A percentile compares a stretch with the other conserved stretches of the same genome.
Conservation (phyloP, 2,888 invertebrate species). For the Pyrrhia umbra region DNA sequence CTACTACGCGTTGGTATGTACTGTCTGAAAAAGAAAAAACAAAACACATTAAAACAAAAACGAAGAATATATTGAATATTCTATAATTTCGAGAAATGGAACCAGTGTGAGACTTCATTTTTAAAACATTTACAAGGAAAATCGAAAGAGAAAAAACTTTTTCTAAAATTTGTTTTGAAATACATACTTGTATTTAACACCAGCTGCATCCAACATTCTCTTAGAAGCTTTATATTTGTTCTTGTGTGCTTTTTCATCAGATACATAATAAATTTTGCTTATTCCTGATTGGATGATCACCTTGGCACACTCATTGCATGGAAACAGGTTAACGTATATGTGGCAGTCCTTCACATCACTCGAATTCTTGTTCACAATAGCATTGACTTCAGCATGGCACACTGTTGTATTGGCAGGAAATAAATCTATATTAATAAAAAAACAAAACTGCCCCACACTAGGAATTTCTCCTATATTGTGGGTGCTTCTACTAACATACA, state of each 20-base stretch:
- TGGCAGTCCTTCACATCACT: conserved; percentile 94
- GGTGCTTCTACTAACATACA: too few species aligned
- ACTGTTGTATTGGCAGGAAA: too few species aligned
- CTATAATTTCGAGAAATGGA: too few species aligned
- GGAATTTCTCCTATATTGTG: too few species aligned
- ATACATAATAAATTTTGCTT: conserved; percentile 93
- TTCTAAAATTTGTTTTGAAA: neutral
- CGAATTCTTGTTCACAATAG: conserved; percentile 97
- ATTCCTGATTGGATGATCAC: conserved; percentile 98
- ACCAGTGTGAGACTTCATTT: too few species aligned
- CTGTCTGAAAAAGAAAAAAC: conserved; percentile 86
- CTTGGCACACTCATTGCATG: conserved; percentile 99
- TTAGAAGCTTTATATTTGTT: conserved; percentile 93
- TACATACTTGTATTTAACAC: conserved; percentile 92
- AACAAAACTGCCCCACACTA: too few species aligned
- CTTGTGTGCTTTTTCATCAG: conserved; percentile 94
- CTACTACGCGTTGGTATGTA: conserved; percentile 90
- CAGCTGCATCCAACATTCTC: conserved; percentile 94
- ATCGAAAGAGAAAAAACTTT: neutral
- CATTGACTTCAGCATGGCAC: conserved; percentile 99
- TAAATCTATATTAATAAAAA: too few species aligned
- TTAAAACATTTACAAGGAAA: neutral
- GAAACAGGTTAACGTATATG: conserved; percentile 97
- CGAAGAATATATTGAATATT: neutral
- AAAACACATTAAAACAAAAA: neutral